Base-by-base conservation (phyloP, 2,113 vertebrate genomes). In the Perca fluviatilis region DNA sequence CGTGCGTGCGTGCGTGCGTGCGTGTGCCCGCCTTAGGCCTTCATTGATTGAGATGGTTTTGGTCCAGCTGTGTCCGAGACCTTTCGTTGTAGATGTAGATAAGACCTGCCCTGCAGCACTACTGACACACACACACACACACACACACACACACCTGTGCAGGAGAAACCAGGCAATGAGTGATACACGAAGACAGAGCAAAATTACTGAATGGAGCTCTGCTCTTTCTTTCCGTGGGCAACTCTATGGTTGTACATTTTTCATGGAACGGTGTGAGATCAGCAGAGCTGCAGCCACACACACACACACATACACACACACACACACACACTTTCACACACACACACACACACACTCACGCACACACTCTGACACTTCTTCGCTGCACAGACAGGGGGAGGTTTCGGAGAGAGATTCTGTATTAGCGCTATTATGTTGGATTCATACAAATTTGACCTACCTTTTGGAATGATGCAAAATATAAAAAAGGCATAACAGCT, bases 1-100 rank as follows among this genome's bases (percentile, higher is more conserved):
- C 49, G 68, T 36, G 64, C 13, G 69, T 53, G 56, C 51, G 76
- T 21, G 47, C 63, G 43, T 47, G 40, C 18, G 64, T 66, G 61
- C 14, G 57, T 47, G 67, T 33, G 56, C 1, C 15, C 13, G 81
- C 65, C 53, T 80, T 16, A 36, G 77, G 74, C 67, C 76, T 74
- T 18, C 57, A 84, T 88, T 90, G 82, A 71, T 73, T 80, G 63
- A 82, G 69, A 75, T 74, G 61, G 65, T 75, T 61, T 56, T 73
- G 78, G 75, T 65, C 76, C 63, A 84, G 85, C 80, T 88, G 73
- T 86, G 66, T 66, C 61, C 16, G 4, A 73, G 46, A 73, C 43
- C 56, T 80, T 74, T 82, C 1, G 12, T 80, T 74, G 68, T 57
- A 11, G 40, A 43, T 65, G 70, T 77, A 72, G 57, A 27, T 14